phyloP scores from a whole-genome alignment of 64 coral and sea anemone genomes.

The Cladopsammia gracilis region DNA sequence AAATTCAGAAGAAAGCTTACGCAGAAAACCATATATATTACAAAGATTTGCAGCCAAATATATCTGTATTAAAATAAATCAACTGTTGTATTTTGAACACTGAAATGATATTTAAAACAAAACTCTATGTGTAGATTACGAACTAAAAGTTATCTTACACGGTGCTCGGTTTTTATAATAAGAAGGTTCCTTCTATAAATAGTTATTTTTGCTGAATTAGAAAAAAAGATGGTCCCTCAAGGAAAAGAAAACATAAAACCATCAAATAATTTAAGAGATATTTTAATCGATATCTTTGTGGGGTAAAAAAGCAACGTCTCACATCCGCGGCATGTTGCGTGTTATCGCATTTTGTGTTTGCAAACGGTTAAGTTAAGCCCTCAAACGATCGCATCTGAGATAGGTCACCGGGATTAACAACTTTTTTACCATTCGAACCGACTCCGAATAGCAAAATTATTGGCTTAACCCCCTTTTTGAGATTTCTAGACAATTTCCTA shows the following conservation, averaged over 20 bases:
- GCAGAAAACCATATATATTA: neutral
- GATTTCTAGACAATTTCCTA: neutral
- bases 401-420: neutral
- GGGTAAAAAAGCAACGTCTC: neutral
- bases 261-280: constrained; percentile 39
- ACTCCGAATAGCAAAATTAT: neutral
- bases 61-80: neutral
- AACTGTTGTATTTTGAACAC: neutral
- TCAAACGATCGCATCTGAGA: neutral
- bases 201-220: constrained; percentile 63
- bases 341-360: constrained; percentile 23
- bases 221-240: constrained; percentile 59
- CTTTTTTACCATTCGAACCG: neutral
- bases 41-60: too few species aligned
- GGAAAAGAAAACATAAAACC: constrained; percentile 58
- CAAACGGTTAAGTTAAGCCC: constrained; percentile 3
- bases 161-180: constrained; percentile 33
- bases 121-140: neutral
- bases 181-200: constrained; percentile 51
- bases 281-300: constrained; percentile 57
- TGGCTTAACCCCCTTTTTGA: neutral
- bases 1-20: neutral
- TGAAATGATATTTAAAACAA: constrained; percentile 4
- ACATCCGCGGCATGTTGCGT: constrained; percentile 29
- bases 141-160: constrained; percentile 11